Evolutionary conservation across 2,888 invertebrate genomes (phyloP).

Genomic region (Limnephilus auricula): DNA sequence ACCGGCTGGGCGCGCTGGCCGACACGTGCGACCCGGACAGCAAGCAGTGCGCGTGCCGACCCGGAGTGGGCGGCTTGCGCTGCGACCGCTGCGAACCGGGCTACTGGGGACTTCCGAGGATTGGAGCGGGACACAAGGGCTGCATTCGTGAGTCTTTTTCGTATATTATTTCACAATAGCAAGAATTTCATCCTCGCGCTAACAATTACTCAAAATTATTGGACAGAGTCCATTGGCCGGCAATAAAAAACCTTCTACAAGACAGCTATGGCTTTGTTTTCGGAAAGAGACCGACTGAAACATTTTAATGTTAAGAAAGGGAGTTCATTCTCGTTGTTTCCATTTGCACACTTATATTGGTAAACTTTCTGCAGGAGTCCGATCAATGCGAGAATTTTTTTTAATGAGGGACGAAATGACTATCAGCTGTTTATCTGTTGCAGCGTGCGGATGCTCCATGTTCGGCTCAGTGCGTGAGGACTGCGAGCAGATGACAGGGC

Average conservation of each 20-base stretch:
- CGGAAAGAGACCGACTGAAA: background rate
- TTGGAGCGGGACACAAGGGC: constrained; percentile 86
- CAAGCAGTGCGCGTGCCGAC: constrained; percentile 90
- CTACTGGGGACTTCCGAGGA: constrained; percentile 93
- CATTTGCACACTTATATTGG: background rate
- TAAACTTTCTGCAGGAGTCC: background rate
- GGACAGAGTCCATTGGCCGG: background rate
- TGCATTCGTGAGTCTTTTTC: constrained; percentile 81
- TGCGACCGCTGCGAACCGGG: constrained; percentile 95
- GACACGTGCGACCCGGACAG: constrained; percentile 88
- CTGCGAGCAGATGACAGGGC: constrained; percentile 95
- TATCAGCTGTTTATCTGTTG: constrained; percentile 63
- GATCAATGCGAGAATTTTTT: background rate
- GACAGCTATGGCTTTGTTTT: background rate
- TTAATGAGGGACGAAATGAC: background rate
- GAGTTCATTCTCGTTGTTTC: background rate
- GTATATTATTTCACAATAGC: background rate
- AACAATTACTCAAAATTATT: background rate
- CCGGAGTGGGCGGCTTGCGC: constrained; percentile 92
- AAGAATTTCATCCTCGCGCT: background rate
- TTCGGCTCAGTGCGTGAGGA: constrained; percentile 93
- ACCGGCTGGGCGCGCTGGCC: constrained; percentile 87
- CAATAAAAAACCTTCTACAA: background rate
- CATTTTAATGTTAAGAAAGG: background rate
- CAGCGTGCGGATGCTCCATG: constrained; percentile 93